phyloP scores from a whole-genome alignment of 1,140 invertebrate species.

The Anthonomus grandis region DNA sequence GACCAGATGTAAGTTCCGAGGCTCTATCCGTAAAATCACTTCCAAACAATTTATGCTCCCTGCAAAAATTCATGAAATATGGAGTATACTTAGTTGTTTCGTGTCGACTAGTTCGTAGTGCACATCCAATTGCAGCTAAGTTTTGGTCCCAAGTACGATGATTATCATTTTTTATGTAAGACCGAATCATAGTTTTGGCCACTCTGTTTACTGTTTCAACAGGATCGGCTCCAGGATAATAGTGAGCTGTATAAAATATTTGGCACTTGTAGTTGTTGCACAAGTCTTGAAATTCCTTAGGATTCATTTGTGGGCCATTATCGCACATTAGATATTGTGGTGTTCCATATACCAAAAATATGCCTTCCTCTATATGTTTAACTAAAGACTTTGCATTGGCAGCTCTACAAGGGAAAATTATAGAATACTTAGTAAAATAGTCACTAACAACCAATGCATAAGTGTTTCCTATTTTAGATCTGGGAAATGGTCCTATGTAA shows the following conservation, averaged over 20 bases:
- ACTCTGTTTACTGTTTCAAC: conserved; percentile 30
- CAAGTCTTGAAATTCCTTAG: conserved; percentile 22
- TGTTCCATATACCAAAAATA: conserved; percentile 27
- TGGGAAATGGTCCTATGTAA: conserved; percentile 39
- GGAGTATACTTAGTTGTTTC: conserved; percentile 33
- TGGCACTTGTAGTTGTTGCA: conserved; percentile 14
- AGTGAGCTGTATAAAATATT: conserved; percentile 24
- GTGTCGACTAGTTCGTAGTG: conserved; percentile 17
- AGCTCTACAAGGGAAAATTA: conserved; percentile 16
- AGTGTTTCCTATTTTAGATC: conserved; percentile 31
- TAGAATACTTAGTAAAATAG: conserved; percentile 39
- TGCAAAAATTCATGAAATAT: conserved; percentile 31
- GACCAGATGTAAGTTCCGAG: neutral
- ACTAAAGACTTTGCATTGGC: conserved; percentile 19
- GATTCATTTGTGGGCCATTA: conserved; percentile 33
- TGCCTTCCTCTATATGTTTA: conserved; percentile 24
- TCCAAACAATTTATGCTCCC: conserved; percentile 18
- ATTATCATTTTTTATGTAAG: conserved; percentile 24
- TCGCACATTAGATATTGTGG: conserved; percentile 29
- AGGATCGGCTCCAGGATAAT: conserved; percentile 33
- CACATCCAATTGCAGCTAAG: conserved; percentile 23
- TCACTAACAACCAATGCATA: conserved; percentile 44
- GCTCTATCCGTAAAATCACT: neutral
- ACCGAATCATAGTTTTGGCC: conserved; percentile 31
- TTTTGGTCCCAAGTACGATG: conserved; percentile 27